A percentile compares a stretch with the other conserved stretches of the same genome.
phyloP scores from a whole-genome alignment of 2,888 invertebrate species.

The Augochlorella aurata region DNA sequence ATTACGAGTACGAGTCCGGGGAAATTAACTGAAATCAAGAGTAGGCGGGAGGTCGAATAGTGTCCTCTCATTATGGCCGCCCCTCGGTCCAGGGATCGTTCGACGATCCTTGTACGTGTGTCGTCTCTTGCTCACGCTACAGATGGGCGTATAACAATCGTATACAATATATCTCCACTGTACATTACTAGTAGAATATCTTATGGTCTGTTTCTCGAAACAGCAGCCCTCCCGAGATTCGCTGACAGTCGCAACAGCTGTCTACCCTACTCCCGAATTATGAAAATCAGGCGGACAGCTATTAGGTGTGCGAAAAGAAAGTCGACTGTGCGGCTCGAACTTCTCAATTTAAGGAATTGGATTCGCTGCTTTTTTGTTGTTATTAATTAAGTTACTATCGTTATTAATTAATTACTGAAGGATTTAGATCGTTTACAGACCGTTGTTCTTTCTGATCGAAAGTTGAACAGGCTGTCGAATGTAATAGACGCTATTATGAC shows the following conservation, averaged over 20 bases:
- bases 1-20: conserved; percentile 48
- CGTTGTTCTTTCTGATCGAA: no score
- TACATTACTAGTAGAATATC: conserved; percentile 27
- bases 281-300: neutral
- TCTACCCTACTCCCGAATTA: neutral
- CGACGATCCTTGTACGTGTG: conserved; percentile 62
- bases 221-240: neutral
- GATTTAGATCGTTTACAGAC: no score
- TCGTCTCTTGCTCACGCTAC: conserved; percentile 58
- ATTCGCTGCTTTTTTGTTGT: no score
- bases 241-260: neutral
- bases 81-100: conserved; percentile 61
- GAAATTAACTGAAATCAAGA: conserved; percentile 62
- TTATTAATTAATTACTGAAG: no score
- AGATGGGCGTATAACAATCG: conserved; percentile 58
- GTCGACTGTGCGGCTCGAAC: neutral
- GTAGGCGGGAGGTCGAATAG: conserved; percentile 53
- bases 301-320: neutral
- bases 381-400: no score
- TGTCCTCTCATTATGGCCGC: conserved; percentile 58
- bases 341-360: no score
- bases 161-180: conserved; percentile 49
- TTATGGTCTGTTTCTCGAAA: conserved; percentile 10
- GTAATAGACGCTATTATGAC: no score
- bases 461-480: no score